These are phyloP conservation scores for Eira barbara DNA, from an alignment of 2,113 vertebrate species.

Conservation along the genomic window DNA sequence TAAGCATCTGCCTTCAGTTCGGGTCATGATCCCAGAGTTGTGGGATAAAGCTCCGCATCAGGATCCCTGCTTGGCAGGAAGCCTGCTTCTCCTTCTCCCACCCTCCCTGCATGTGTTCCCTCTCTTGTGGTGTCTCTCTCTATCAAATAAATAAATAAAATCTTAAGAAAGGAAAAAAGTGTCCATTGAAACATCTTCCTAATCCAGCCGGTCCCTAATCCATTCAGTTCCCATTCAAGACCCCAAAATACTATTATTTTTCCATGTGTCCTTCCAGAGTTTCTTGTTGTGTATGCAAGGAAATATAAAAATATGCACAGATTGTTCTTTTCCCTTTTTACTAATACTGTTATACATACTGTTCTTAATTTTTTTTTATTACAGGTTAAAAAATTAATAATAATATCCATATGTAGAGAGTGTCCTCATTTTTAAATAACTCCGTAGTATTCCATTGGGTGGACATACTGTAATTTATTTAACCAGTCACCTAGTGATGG, in stretches of 20 bases:
- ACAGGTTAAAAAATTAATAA: no score
- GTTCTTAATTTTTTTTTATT: not conserved
- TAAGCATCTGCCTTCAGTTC: no score
- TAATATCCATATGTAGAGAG: not conserved
- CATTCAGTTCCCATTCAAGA: not conserved
- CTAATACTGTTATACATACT: not conserved
- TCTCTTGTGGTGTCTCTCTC: no score
- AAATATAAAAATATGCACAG: not conserved
- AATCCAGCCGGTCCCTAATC: not conserved
- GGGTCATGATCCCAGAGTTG: no score
- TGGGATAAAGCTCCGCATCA: no score
- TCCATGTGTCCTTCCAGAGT: not conserved
- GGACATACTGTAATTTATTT: not conserved
- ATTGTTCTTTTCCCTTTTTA: not conserved
- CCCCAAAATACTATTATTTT: not conserved
- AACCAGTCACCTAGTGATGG: not conserved
- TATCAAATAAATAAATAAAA: no score
- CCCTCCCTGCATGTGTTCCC: no score
- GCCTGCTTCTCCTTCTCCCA: no score
- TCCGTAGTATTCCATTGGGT: not conserved
- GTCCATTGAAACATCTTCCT: not conserved
- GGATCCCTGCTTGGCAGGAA: no score
- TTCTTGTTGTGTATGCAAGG: not conserved
- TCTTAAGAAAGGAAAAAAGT: no score
- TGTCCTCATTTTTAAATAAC: constrained; percentile 7